Base-by-base conservation (phyloP, 2,113 vertebrate species). In the Scartelaos histophorus region DNA sequence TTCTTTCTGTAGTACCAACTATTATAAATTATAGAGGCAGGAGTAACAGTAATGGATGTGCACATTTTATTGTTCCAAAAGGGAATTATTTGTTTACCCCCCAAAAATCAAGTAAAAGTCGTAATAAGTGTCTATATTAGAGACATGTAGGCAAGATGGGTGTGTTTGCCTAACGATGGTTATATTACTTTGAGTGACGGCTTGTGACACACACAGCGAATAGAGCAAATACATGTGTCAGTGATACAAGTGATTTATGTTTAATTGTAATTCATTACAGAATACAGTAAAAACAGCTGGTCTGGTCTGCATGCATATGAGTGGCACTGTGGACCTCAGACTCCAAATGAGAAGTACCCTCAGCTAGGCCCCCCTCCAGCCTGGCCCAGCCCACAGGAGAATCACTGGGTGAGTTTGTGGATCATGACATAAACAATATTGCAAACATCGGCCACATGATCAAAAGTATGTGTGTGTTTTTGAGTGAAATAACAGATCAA, bases 241-340 rank as follows among this genome's bases (percentile, higher is more conserved):
- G 47, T 51, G 47, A 16, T 51, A 19, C 3, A 35, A 35, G 25
- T 19, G 5, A 35, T 29, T 34, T 13, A 15, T 62, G 6, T 38
- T 38, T 38, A 4, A 10, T 64, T 64, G 6, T 64, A 19, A n/a
- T 43, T 43, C 10, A 10, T 3, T 38, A 38, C 34, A 64, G 61
- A 64, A 9, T 64, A 64, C 34, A 64, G 17, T 43, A 64, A 91
- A 78, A 93, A 93, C 68, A 91, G 81, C 72, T 94, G 90, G 88
- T 87, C 85, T n/a, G 92, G 91, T 15, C 88, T 88, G 60, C 86
- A 91, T 84, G 79, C 90, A 0, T 93, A 93, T 7, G 79, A 90
- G 79, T 94, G 93, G 93, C 81, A 91, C 75, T 92, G 78, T 12
- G 80, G 72, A 16, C 19, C 84, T 56, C 79, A 77, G 34, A 67